Percentiles rank a stretch among this genome's conserved stretches.
Conservation (phyloP, 2,888 invertebrate genomes). For the Macrophya annulata region DNA sequence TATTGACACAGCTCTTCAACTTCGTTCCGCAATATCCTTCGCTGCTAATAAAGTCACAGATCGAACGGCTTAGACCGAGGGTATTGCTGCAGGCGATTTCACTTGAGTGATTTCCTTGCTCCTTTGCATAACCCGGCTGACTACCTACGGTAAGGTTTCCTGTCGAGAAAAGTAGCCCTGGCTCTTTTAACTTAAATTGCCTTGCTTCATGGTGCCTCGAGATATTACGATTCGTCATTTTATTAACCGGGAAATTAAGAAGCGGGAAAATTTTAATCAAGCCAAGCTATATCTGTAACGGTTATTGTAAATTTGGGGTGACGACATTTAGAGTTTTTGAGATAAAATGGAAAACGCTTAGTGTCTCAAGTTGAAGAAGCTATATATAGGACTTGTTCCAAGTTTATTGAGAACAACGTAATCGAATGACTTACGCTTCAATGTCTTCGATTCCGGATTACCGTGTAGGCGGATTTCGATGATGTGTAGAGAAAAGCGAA, state of each 20-base stretch:
- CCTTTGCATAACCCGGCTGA: conserved; percentile 36
- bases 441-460: background rate
- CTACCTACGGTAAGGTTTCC: background rate
- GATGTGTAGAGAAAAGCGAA: background rate
- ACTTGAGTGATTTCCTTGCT: conserved; percentile 38
- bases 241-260: background rate
- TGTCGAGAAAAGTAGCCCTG: background rate
- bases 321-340: background rate
- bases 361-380: background rate
- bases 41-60: conserved; percentile 52
- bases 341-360: background rate
- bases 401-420: background rate
- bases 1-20: conserved; percentile 54
- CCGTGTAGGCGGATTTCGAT: background rate
- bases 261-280: background rate
- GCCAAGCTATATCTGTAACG: background rate
- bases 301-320: no score
- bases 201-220: background rate
- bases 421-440: background rate
- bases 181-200: background rate
- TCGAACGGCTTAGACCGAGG: conserved; percentile 41
- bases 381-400: background rate
- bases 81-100: conserved; percentile 26
- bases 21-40: conserved; percentile 53
- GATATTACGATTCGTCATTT: background rate